Conservation (phyloP, 2,797 vertebrate species). For the Carduelis carduelis region DNA sequence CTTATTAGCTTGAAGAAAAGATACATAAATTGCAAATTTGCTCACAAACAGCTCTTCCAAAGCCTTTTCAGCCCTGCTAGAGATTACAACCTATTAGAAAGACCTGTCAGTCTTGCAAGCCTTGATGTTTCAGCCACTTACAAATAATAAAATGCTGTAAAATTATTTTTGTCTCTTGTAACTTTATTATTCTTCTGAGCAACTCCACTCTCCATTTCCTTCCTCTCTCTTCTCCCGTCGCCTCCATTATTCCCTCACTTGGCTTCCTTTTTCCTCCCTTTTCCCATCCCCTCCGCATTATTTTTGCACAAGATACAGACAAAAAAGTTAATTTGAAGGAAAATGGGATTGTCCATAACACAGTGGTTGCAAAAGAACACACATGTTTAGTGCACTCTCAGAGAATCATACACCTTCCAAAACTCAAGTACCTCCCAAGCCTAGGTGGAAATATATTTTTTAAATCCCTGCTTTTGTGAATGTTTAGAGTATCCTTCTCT, state of each 20-base stretch:
- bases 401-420: background rate
- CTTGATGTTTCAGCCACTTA: background rate
- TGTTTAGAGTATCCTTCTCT: background rate
- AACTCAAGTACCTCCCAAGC: background rate
- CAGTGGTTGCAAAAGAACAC: background rate
- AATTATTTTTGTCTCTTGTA: background rate
- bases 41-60: background rate
- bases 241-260: background rate
- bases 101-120: background rate
- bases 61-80: background rate
- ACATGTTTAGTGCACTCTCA: background rate
- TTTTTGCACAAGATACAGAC: background rate
- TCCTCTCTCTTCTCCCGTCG: background rate
- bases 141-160: background rate
- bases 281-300: background rate
- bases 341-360: background rate
- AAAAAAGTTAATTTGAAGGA: background rate
- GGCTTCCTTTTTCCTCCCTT: background rate
- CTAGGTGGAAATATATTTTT: background rate
- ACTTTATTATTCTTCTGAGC: background rate
- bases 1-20: background rate
- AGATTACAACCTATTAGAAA: background rate
- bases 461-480: background rate
- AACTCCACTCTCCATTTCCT: background rate
- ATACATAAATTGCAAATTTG: background rate